Percentiles rank a stretch among this genome's conserved stretches.
Conservation (phyloP, 2,113 vertebrate genomes). For the Cebus imitator region DNA sequence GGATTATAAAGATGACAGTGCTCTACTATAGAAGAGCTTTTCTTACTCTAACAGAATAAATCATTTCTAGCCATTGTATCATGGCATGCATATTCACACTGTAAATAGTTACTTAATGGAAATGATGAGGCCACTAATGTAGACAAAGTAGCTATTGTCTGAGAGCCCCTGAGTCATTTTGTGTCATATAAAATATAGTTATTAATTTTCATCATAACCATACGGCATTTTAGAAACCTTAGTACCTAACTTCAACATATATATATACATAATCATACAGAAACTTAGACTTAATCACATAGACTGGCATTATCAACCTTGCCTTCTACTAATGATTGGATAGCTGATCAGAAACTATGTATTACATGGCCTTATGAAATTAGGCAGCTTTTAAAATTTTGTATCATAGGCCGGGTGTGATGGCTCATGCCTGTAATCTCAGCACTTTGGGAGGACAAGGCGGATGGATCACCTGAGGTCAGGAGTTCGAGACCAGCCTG, state of each 20-base stretch:
- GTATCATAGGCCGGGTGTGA: no score
- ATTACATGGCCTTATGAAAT: neutral
- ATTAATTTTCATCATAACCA: conserved; percentile 71
- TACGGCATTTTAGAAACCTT: conserved; percentile 70
- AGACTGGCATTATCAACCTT: conserved; percentile 65
- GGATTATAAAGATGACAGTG: neutral
- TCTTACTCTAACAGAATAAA: neutral
- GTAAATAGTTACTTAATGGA: conserved; percentile 53
- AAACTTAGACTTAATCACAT: conserved; percentile 70
- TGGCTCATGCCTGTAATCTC: no score
- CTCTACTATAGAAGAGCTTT: neutral
- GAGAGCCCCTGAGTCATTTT: conserved; percentile 50
- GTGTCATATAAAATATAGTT: conserved; percentile 71
- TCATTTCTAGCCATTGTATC: neutral
- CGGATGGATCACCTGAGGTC: no score
- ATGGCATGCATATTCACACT: neutral
- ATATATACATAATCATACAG: conserved; percentile 59
- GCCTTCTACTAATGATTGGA: conserved; percentile 65
- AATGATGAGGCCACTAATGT: conserved; percentile 63
- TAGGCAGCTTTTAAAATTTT: conserved; percentile 9
- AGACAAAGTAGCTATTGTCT: conserved; percentile 67
- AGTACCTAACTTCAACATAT: conserved; percentile 50
- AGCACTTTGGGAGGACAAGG: no score
- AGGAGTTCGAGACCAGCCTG: no score
- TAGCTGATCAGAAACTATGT: neutral